These are phyloP conservation scores for Avahi laniger DNA, from an alignment of 2,797 vertebrate genomes.

Conservation along the genomic window DNA sequence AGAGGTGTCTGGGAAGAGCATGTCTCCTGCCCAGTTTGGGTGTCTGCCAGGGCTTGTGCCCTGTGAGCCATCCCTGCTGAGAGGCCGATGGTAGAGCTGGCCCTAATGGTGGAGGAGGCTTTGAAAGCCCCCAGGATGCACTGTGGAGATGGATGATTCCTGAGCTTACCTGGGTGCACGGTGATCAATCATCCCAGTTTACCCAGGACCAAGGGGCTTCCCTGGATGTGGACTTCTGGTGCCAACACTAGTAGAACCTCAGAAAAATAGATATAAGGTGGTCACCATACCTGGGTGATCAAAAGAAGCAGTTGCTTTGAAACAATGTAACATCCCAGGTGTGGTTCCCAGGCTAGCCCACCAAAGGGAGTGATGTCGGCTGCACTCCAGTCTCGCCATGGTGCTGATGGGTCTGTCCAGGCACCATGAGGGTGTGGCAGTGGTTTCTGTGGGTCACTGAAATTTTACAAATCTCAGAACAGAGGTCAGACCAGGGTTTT, in stretches of 20 bases:
- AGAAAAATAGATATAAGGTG: background rate
- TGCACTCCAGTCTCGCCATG: background rate
- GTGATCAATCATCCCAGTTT: background rate
- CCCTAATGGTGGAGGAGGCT: background rate
- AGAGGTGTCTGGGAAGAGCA: background rate
- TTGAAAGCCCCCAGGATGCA: background rate
- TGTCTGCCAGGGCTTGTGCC: background rate
- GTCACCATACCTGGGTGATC: background rate
- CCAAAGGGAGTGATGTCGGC: background rate
- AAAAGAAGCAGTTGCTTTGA: background rate
- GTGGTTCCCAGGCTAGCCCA: background rate
- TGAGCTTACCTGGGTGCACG: background rate
- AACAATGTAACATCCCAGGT: background rate
- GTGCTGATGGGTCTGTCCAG: no score
- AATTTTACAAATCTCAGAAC: no score
- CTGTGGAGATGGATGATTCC: background rate
- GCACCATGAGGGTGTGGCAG: no score
- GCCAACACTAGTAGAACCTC: background rate
- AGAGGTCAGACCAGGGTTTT: no score
- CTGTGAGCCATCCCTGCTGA: background rate
- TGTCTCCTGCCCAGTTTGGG: background rate
- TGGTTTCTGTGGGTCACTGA: no score
- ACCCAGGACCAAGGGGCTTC: background rate
- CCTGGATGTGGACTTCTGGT: background rate
- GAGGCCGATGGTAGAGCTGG: background rate